These are phyloP conservation scores for Patella caerulea DNA, from an alignment of 2,888 invertebrate genomes.

Conservation along the genomic window DNA sequence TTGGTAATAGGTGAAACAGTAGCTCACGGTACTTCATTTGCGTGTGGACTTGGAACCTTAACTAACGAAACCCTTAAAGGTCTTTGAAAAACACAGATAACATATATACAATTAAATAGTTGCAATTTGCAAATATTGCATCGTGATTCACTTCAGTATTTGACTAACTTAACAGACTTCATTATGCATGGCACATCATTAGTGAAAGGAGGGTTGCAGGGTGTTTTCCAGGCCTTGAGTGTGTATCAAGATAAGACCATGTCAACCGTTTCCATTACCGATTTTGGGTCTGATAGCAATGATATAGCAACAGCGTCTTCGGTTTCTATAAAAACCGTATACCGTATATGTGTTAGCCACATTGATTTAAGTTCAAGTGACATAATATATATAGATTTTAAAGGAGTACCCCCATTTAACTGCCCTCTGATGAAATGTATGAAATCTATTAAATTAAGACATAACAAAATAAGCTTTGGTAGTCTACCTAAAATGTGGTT, in stretches of 20 bases:
- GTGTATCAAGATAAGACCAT: background rate
- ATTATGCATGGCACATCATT: background rate
- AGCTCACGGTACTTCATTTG: background rate
- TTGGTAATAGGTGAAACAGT: background rate
- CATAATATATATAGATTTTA: background rate
- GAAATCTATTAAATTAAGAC: too few species aligned
- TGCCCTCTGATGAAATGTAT: too few species aligned
- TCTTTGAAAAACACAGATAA: background rate
- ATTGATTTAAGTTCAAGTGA: background rate
- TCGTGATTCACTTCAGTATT: too few species aligned
- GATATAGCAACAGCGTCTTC: background rate
- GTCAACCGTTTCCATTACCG: background rate
- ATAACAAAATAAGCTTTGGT: too few species aligned
- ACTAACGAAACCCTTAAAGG: background rate
- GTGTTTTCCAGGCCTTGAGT: background rate
- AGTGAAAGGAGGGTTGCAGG: background rate
- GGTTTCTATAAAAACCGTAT: background rate
- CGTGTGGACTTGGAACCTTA: background rate
- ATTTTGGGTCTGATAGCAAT: background rate
- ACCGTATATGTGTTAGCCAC: background rate
- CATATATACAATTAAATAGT: too few species aligned
- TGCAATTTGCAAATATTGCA: too few species aligned
- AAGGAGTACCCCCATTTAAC: too few species aligned
- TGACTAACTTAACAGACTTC: too few species aligned
- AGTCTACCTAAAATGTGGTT: too few species aligned